Evolutionary conservation across 2,888 invertebrate species (phyloP).

Genomic region (Netelia virgata): DNA sequence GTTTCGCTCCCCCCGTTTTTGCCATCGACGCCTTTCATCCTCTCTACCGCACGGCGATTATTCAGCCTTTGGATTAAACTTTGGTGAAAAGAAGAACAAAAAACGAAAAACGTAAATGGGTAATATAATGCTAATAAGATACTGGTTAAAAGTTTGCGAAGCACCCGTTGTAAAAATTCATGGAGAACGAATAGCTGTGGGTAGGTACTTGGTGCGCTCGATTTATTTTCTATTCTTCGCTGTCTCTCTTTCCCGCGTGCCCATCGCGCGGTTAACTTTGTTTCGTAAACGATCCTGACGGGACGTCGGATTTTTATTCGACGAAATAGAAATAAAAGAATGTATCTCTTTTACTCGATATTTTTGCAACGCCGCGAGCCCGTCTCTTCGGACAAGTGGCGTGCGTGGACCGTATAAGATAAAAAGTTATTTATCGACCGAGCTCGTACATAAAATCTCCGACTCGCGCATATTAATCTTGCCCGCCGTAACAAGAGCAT

Average conservation of each 20-base stretch:
- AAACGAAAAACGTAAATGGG: conserved; percentile 30
- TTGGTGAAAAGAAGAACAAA: conserved; percentile 1
- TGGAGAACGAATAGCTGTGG: background rate
- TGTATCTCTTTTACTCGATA: too few species aligned
- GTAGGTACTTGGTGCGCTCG: background rate
- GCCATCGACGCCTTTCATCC: conserved; percentile 41
- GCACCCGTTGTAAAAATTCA: conserved; percentile 47
- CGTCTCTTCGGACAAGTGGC: background rate
- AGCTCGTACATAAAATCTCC: background rate
- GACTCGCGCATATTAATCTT: too few species aligned
- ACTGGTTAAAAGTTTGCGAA: conserved; percentile 4
- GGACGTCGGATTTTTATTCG: too few species aligned
- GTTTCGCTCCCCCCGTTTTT: conserved; percentile 23
- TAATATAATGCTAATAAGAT: conserved; percentile 53
- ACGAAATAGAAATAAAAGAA: too few species aligned
- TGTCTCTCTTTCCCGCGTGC: too few species aligned
- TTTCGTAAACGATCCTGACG: too few species aligned
- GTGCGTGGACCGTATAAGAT: conserved; percentile 8
- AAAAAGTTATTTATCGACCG: conserved; percentile 49
- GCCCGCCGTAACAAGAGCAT: background rate
- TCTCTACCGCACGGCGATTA: conserved; percentile 51
- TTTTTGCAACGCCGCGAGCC: background rate
- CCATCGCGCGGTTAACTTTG: too few species aligned
- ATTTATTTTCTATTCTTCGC: conserved; percentile 1
- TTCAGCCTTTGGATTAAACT: conserved; percentile 59